phyloP scores from a whole-genome alignment of 2,888 invertebrate genomes.

The Willowsia nigromaculata region DNA sequence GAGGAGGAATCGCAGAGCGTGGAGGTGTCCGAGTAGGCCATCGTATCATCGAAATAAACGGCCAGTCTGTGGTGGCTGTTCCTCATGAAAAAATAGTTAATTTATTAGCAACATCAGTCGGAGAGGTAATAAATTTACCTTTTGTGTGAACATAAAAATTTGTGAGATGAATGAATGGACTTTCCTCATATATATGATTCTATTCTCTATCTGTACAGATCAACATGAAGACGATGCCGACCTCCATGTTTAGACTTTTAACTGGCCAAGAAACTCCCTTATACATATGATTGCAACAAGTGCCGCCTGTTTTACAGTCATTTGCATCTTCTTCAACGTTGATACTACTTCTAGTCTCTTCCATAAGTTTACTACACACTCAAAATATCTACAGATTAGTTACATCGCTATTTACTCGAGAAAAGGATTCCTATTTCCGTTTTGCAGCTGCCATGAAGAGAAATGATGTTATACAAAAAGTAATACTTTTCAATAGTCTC shows the following conservation, averaged over 20 bases:
- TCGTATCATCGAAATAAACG: slow-evolving; percentile 99
- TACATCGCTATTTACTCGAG: slow-evolving; percentile 41
- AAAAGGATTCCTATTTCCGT: slow-evolving; percentile 47
- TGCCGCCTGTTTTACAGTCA: slow-evolving; percentile 71
- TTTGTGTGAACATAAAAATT: too few species aligned
- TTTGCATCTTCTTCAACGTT: slow-evolving; percentile 55
- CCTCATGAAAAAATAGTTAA: slow-evolving; percentile 99
- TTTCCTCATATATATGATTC: not conserved
- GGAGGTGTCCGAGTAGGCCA: slow-evolving; percentile 99
- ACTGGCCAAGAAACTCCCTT: slow-evolving; percentile 99
- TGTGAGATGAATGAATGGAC: too few species aligned
- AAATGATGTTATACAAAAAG: slow-evolving; percentile 11
- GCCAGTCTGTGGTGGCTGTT: slow-evolving; percentile 99
- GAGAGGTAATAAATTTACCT: too few species aligned
- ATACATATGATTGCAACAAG: slow-evolving; percentile 87
- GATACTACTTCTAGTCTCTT: slow-evolving; percentile 71
- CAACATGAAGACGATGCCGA: slow-evolving; percentile 99
- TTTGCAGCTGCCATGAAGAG: slow-evolving; percentile 56
- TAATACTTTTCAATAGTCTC: slow-evolving; percentile 12
- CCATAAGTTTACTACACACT: slow-evolving; percentile 58
- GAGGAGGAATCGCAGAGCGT: slow-evolving; percentile 99
- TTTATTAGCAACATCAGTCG: slow-evolving; percentile 98
- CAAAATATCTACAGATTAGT: slow-evolving; percentile 51
- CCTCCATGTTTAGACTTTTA: slow-evolving; percentile 98
- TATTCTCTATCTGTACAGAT: slow-evolving; percentile 86